Base-by-base conservation (phyloP, 2,888 invertebrate species). In the Capitulum mitella region DNA sequence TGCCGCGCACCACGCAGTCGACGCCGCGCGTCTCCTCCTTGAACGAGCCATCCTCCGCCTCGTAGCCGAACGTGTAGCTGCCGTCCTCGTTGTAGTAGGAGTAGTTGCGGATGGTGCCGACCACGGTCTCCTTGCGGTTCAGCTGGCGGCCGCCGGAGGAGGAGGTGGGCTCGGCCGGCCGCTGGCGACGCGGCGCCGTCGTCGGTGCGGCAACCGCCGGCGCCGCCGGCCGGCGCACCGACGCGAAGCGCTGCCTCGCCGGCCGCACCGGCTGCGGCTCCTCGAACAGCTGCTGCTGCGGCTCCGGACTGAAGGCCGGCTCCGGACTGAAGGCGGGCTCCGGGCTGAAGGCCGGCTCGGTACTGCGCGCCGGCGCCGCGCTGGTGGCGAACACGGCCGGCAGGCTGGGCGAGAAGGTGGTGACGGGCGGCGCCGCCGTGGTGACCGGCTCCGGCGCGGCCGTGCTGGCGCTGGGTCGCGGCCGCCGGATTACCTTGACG, bases 1-100 rank as follows among this genome's bases (percentile, higher is more conserved):
- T 93, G 78, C 94, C 94, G 80, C 93, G 89, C 10, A 93, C 93
- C 0, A 94, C 93, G 85, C 93, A 94, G 86, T 94, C 93, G 0
- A 92, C 92, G 77, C 93, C 93, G 80, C 93, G 87, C 5, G 93
- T 93, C 85, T 94, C 93, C 84, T 94, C 93, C 84, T 93, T 93
- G 88, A 93, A 94, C 81, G 92, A 92, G 0, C 93, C 93, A 84
- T 93, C 93, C 22, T 92, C 93, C 1, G 92, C 92, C 70, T 84
- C 83, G 86, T 93, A 93, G 58, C 93, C 93, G 86, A 93, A 93
- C 16, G 93, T 93, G 86, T 93, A 93, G 79, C 92, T 92, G 79
- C 93, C 93, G 82, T 93, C 93, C 84, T 93, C 92, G 85, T 93
- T 93, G 37, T 90, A 89, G 87, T 93, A 92, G 84, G 92, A 93